phyloP scores from a whole-genome alignment of 2,797 vertebrate genomes.

The Platyrinchus mystaceus region DNA sequence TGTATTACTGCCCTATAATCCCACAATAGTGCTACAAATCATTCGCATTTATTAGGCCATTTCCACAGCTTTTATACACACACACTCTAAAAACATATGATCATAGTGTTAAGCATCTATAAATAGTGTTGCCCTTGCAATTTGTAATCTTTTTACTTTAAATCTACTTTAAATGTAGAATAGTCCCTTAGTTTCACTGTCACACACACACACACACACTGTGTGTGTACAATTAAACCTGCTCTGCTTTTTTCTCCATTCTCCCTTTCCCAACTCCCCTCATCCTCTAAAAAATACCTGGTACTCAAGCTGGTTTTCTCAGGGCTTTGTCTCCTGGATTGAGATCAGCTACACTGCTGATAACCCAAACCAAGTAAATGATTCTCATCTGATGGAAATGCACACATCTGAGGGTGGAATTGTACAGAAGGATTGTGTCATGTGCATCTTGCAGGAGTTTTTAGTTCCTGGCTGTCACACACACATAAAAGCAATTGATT shows the following conservation, averaged over 20 bases:
- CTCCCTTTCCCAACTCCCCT: neutral
- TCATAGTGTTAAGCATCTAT: neutral
- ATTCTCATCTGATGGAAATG: neutral
- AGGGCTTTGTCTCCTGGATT: neutral
- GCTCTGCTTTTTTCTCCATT: neutral
- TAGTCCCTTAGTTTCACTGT: neutral
- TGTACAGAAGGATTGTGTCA: rapidly evolving
- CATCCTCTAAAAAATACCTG: neutral
- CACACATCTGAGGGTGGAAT: neutral
- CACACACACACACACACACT: neutral
- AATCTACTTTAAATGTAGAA: neutral
- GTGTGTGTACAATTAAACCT: neutral
- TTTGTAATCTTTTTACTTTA: neutral
- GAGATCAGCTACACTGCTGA: neutral
- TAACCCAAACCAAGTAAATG: neutral
- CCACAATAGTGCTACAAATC: neutral
- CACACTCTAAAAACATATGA: neutral
- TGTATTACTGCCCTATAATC: neutral
- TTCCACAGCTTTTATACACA: neutral
- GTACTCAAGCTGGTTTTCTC: neutral
- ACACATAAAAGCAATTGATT: neutral
- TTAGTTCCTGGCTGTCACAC: neutral
- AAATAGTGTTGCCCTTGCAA: neutral
- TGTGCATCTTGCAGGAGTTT: neutral
- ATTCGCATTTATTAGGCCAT: neutral